Conservation (phyloP, 2,113 vertebrate species). For the Antennarius striatus region DNA sequence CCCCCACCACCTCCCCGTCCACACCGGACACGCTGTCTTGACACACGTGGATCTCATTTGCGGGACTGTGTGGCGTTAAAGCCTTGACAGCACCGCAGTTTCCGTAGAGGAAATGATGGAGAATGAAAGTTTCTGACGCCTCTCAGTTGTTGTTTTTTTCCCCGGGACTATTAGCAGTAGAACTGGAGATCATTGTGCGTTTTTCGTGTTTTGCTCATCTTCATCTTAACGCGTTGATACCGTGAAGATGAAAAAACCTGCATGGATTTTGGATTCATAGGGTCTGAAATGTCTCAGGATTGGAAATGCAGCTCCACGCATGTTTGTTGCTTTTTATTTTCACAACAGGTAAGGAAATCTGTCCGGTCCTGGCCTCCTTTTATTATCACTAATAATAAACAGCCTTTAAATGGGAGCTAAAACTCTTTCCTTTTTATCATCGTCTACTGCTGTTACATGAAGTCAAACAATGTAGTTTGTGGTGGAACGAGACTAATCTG, state of each 20-base stretch:
- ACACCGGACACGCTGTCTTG: background rate
- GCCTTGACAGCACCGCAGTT: constrained; percentile 30
- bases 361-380: too few relatives aligned
- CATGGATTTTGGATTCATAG: constrained; percentile 34
- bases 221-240: background rate
- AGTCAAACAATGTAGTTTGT: too few relatives aligned
- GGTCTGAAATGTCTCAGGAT: constrained; percentile 72
- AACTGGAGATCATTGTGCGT: background rate
- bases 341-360: constrained; percentile 70
- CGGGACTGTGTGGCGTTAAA: constrained; percentile 2
- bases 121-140: constrained; percentile 61
- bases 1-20: background rate
- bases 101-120: constrained; percentile 62
- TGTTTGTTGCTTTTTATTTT: constrained; percentile 68
- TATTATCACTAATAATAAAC: too few relatives aligned
- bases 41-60: constrained; percentile 64
- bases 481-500: too few relatives aligned
- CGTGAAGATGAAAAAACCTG: constrained; percentile 12
- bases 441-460: too few relatives aligned
- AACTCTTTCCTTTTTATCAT: too few relatives aligned
- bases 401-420: too few relatives aligned
- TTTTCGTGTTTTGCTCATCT: background rate
- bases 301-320: constrained; percentile 76
- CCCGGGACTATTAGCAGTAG: constrained; percentile 28
- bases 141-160: background rate